phyloP scores from a whole-genome alignment of 2,797 vertebrate species.

The Anas bernieri region DNA sequence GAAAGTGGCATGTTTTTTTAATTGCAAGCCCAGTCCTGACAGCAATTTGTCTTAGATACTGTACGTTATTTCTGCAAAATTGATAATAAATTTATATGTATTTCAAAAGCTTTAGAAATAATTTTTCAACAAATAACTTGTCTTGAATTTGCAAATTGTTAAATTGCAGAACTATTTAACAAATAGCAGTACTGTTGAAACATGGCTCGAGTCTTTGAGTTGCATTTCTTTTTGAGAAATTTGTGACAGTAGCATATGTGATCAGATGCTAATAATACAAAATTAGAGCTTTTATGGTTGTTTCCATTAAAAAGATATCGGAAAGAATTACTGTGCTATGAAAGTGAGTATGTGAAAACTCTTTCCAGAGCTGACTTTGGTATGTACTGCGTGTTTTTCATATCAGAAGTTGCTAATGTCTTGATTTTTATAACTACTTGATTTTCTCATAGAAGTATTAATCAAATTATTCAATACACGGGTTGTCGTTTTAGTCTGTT shows the following conservation, averaged over 20 bases:
- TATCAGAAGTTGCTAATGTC: background rate
- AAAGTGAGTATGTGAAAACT: background rate
- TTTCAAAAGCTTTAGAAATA: background rate
- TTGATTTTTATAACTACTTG: background rate
- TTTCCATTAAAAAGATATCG: background rate
- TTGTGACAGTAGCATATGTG: background rate
- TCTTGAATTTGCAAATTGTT: background rate
- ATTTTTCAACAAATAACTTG: background rate
- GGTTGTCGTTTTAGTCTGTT: background rate
- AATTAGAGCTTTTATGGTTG: background rate
- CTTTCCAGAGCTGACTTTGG: background rate
- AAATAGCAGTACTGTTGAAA: background rate
- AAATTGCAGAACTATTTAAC: background rate
- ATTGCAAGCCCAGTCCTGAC: background rate
- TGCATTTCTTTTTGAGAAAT: background rate
- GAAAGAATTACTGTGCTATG: fast-evolving
- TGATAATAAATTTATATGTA: background rate
- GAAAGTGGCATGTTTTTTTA: background rate
- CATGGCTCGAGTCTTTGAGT: slow-evolving; percentile 31
- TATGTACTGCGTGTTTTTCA: background rate
- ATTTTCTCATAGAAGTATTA: background rate
- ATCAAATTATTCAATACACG: background rate
- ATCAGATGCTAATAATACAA: background rate
- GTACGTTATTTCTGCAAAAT: background rate
- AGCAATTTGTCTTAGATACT: background rate